Base-by-base conservation (phyloP, 2,888 invertebrate species). In the Loripinus fragilis region DNA sequence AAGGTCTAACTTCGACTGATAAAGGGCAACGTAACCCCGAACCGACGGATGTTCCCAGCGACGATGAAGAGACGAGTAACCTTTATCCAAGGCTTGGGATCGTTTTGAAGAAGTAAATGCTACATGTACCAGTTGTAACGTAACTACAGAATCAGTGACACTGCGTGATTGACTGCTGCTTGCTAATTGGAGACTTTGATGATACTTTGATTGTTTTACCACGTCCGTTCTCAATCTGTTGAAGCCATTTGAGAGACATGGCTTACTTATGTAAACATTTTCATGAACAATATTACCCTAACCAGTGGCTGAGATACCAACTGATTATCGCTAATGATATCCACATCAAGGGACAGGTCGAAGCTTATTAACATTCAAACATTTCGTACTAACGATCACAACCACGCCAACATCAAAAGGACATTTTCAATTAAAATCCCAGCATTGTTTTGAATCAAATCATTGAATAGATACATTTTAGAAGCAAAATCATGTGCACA, bases 81-180 rank as follows among this genome's bases (percentile, higher is more conserved):
- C 45, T 45, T 45, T 45, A 45, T 45, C 45, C 45, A 45, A 45
- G n/a, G 45, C 45, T 45, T 45, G 45, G 45, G 45, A 45, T 45
- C 17, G 45, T 45, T 45, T 45, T 45, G 17, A 45, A 45, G 17
- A 45, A 45, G 45, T 45, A 45, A 45, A 45, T 45, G 45, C 10
- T 45, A 12, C 45, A 5, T 45, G 45, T 45, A 45, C 45, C 45
- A 45, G 45, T 45, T 5, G 7, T 45, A 45, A 12, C 2, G 7
- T 45, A 17, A 7, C 41, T 45, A 45, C 45, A 20, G n/a, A 45
- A 5, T 12, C 17, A 45, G 10, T 12, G 7, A 17, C 17, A 45
- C 41, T 45, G 45, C 2, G 17, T 45, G 45, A 17, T 12, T 17
- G 17, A 45, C 45, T 45, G 45, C 45, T 45, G 45, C 45, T 17